A percentile compares a stretch with the other conserved stretches of the same genome.
These are phyloP conservation scores for Ptychodera flava DNA, from an alignment of 35 echinoderm and acorn worm genomes.

Conservation along the genomic window DNA sequence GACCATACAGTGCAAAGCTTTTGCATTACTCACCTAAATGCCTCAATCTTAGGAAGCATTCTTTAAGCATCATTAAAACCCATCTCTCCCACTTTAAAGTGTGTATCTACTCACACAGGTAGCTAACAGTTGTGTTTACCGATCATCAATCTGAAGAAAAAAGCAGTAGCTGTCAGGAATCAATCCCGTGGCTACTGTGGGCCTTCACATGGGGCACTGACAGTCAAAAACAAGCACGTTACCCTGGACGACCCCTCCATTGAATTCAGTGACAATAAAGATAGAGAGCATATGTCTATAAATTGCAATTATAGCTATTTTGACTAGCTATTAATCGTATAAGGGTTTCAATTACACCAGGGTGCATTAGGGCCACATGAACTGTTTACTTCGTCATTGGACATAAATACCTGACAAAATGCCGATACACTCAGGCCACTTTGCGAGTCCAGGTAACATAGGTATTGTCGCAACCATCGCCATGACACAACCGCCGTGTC, in stretches of 20 bases:
- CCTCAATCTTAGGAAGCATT: too few relatives aligned
- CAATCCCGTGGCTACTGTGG: background rate
- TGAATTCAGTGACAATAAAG: background rate
- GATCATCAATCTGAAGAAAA: background rate
- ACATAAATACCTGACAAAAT: background rate
- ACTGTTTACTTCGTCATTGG: background rate
- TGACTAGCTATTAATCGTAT: background rate
- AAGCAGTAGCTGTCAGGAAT: background rate
- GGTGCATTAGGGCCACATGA: background rate
- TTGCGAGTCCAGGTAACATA: too few relatives aligned
- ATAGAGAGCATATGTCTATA: background rate
- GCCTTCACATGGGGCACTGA: background rate
- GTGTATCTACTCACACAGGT: background rate
- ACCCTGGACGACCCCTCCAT: background rate
- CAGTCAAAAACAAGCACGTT: background rate
- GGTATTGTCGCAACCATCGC: too few relatives aligned
- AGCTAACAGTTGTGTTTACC: background rate
- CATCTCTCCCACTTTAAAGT: background rate
- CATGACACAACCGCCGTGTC: too few relatives aligned
- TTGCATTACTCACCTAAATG: background rate
- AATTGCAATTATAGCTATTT: background rate
- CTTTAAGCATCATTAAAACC: too few relatives aligned
- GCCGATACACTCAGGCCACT: background rate
- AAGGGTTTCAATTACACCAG: background rate
- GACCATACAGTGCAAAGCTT: too few relatives aligned